Base-by-base conservation (phyloP, 2,113 vertebrate species). In the Potamarius usumacintae region DNA sequence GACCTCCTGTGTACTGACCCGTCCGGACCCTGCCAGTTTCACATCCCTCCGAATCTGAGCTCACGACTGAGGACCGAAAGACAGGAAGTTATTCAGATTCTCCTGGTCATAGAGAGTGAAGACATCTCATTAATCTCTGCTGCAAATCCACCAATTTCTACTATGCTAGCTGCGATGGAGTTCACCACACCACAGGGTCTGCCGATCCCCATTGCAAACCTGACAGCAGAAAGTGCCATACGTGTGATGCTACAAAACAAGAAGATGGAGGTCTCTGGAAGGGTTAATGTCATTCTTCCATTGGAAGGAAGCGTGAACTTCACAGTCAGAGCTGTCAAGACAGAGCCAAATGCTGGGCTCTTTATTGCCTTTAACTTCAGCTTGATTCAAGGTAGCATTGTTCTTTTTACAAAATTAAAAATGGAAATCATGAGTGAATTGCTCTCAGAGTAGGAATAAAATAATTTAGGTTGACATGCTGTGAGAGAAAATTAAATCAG, bases 101-200 rank as follows among this genome's bases (percentile, higher is more conserved):
- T 95, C 34, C 89, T 95, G 48, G 86, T 90, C 62, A 87, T 95
- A 18, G 92, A 95, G 14, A 74, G 89, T 7, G 79, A 84, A 34
- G 78, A 87, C 71, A 93, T 90, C 80, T 84, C 92, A 4, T 90
- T 96, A 53, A 85, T 92, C 14, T 90, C 92, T 6, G 80, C 79
- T 1, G 92, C 93, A 2, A 72, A 92, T 48, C 94, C 93, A 30
- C 91, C 94, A 0, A 94, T 96, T 81, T 95, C 95, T 10, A 96
- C 96, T 25, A 60, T 30, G 11, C 86, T 96, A 72, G 94, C 93
- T 11, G 94, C 93, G 71, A 94, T 97, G 94, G 96, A 96, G 92
- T 92, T 96, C 84, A 90, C 81, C 88, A 94, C 94, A 0, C 91
- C 94, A 7, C 90, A 92, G 55, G 96, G 96, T n/a, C 86, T 85